Evolutionary conservation across 2,797 vertebrate genomes (phyloP).

Genomic region (Cryptoprocta ferox): DNA sequence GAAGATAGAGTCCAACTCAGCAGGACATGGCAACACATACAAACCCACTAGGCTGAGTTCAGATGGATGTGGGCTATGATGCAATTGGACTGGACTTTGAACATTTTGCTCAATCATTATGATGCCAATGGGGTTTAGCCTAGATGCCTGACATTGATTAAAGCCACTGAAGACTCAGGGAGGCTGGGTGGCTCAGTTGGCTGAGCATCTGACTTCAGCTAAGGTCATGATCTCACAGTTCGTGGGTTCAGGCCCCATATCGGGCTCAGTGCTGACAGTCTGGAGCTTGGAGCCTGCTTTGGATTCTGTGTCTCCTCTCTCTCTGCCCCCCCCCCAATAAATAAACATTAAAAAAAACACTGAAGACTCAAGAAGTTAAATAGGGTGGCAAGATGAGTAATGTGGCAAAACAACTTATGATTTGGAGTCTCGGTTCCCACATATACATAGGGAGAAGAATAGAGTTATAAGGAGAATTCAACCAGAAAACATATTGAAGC

Average conservation of each 20-base stretch:
- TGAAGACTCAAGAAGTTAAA: slow-evolving; percentile 29
- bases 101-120: neutral
- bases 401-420: neutral
- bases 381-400: neutral
- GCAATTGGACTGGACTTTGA: neutral
- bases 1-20: neutral
- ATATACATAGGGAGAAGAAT: neutral
- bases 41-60: neutral
- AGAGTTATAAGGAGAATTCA: neutral
- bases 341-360: neutral
- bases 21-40: neutral
- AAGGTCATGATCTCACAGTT: too few relatives aligned
- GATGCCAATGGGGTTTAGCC: neutral
- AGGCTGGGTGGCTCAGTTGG: too few relatives aligned
- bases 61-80: neutral
- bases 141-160: slow-evolving; percentile 14
- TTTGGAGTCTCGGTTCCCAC: slow-evolving; percentile 4
- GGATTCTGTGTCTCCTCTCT: too few relatives aligned
- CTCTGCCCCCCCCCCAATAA: too few relatives aligned
- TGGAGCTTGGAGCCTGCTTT: too few relatives aligned
- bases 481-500: neutral
- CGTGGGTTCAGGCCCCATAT: too few relatives aligned
- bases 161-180: slow-evolving; percentile 18
- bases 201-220: too few relatives aligned
- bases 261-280: too few relatives aligned